phyloP scores from a whole-genome alignment of 1,140 invertebrate species.

The Drosophila hydei region DNA sequence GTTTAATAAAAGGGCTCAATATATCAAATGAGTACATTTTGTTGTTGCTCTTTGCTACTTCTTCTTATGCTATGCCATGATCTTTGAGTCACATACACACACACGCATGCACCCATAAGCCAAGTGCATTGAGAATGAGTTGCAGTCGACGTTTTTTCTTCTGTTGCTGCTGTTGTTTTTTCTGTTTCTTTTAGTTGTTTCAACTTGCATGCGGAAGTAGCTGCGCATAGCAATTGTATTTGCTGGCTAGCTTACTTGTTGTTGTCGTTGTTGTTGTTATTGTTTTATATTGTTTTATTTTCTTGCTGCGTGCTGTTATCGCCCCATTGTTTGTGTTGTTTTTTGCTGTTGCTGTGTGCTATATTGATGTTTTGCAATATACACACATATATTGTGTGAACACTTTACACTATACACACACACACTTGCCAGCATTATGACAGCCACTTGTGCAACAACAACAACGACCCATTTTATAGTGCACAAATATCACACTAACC shows the following conservation, averaged over 20 bases:
- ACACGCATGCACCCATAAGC: background rate
- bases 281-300: slow-evolving; percentile 35
- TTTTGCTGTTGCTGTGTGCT: slow-evolving; percentile 38
- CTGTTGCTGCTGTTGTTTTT: slow-evolving; percentile 21
- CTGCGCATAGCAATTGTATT: slow-evolving; percentile 54
- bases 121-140: slow-evolving; percentile 54
- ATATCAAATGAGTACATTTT: slow-evolving; percentile 24
- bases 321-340: slow-evolving; percentile 53
- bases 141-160: slow-evolving; percentile 17
- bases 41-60: slow-evolving; percentile 34
- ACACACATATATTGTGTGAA: slow-evolving; percentile 35
- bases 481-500: slow-evolving; percentile 78
- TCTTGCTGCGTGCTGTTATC: slow-evolving; percentile 63
- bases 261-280: slow-evolving; percentile 36
- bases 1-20: slow-evolving; percentile 19
- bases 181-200: slow-evolving; percentile 57
- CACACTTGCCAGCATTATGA: slow-evolving; percentile 35
- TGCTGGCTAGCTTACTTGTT: slow-evolving; percentile 30
- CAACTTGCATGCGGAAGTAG: slow-evolving; percentile 76
- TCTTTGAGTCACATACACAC: slow-evolving; percentile 52
- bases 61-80: slow-evolving; percentile 19
- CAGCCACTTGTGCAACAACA: slow-evolving; percentile 63
- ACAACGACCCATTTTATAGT: slow-evolving; percentile 68
- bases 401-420: slow-evolving; percentile 22
- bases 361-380: slow-evolving; percentile 67